Percentiles rank a stretch among this genome's conserved stretches.
Evolutionary conservation across 2,113 vertebrate species (phyloP).

Genomic region (Dicaeum eximium): DNA sequence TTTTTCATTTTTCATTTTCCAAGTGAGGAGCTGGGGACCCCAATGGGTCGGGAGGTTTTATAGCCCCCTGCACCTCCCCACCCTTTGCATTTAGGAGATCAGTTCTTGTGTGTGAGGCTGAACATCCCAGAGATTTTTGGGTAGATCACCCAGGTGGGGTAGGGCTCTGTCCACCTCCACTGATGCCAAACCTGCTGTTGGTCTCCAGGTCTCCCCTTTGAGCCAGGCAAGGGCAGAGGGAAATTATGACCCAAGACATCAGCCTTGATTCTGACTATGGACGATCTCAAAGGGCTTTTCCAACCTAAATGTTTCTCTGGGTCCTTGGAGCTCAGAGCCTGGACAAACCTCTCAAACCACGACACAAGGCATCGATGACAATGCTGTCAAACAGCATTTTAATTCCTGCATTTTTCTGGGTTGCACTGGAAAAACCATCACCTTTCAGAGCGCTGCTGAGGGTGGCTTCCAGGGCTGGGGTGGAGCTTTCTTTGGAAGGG

Average conservation of each 20-base stretch:
- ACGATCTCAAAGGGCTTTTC: neutral
- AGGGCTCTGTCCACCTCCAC: neutral
- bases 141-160: neutral
- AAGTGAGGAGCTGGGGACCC: neutral
- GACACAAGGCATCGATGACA: accelerated
- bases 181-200: neutral
- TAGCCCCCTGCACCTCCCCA: neutral
- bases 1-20: neutral
- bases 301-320: neutral
- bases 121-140: neutral
- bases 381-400: neutral
- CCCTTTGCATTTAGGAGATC: neutral
- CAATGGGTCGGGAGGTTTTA: neutral
- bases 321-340: neutral
- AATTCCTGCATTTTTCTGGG: neutral
- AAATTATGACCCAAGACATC: neutral
- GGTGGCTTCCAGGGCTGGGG: neutral
- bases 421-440: neutral
- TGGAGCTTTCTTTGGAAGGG: neutral
- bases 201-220: neutral
- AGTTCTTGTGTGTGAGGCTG: neutral
- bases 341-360: too few species aligned
- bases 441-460: accelerated
- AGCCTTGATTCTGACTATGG: neutral
- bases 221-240: neutral